phyloP scores from a whole-genome alignment of 2,888 invertebrate species.

The Thecophora atra region DNA sequence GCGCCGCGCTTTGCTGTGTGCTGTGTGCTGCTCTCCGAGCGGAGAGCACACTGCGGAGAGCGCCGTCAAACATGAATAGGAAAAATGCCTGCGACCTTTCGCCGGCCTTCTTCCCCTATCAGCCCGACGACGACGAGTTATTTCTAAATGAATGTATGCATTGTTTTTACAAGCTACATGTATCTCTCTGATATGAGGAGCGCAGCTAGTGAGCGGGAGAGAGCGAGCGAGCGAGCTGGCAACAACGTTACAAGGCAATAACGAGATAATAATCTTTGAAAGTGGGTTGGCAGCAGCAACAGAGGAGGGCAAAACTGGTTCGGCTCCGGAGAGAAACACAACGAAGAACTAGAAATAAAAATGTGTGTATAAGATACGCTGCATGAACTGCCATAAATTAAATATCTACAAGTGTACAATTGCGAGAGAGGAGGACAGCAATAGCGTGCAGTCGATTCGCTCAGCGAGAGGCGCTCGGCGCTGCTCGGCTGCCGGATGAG shows the following conservation, averaged over 20 bases:
- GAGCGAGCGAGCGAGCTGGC: conserved; percentile 13
- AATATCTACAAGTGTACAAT: conserved; percentile 52
- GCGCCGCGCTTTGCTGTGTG: too few species aligned
- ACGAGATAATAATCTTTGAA: conserved; percentile 59
- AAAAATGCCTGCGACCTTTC: conserved; percentile 10
- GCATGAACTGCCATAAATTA: conserved; percentile 56
- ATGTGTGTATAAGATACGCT: conserved; percentile 52
- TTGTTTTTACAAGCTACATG: conserved; percentile 36
- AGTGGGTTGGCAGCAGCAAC: conserved; percentile 55
- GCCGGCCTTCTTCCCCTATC: neutral
- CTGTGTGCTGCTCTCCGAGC: too few species aligned
- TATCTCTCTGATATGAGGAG: conserved; percentile 12
- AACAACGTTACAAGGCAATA: conserved; percentile 58
- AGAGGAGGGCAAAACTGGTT: conserved; percentile 31
- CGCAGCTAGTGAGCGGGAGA: neutral
- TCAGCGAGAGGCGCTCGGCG: conserved; percentile 23
- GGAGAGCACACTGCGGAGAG: conserved; percentile 30
- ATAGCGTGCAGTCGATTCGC: conserved; percentile 19
- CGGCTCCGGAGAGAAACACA: conserved; percentile 42
- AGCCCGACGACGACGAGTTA: conserved; percentile 1
- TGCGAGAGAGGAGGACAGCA: conserved; percentile 47
- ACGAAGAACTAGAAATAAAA: conserved; percentile 43
- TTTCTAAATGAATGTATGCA: conserved; percentile 25
- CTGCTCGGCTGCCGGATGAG: conserved; percentile 46
- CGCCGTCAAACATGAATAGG: neutral